Base-by-base conservation (phyloP, 1,140 invertebrate species). In the Anthonomus grandis region DNA sequence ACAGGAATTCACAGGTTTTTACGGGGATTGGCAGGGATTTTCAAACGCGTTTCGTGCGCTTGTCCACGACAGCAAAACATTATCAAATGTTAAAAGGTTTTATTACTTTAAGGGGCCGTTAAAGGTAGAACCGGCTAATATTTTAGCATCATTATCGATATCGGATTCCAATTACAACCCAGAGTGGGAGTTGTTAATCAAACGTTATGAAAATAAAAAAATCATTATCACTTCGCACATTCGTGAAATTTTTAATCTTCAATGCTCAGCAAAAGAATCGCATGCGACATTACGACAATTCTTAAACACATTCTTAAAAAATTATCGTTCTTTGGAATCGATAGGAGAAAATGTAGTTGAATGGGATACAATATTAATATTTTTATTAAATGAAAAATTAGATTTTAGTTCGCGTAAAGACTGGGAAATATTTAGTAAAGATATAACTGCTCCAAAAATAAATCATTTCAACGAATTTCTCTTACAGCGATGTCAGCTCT, bases 171-270 rank as follows among this genome's bases (percentile, higher is more conserved):
- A 39, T 15, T 39, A 39, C 0, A 39, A 39, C 8, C 6, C 8
- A 8, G 37, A 10, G 12, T 39, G 37, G 37, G 17, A 39, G 6
- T 39, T 39, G 6, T 39, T 39, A 15, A 8, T 8, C 6, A 17
- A 39, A 15, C 37, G 37, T 15, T 39, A n/a, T 39, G 37, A 39
- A 39, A 39, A 39, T 39, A 39, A 39, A 39, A 39, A 39, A 17
- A 15, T 39, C 17, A 39, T 39, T 10, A 15, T 39, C 6, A 12
- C 12, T 39, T 8, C 8, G 10, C 37, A 39, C 17, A 15, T 39
- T 6, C 12, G 37, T 8, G 15, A 6, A 10, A 39, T 39, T 39
- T 10, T 39, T 8, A 17, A 39, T 0, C 15, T 12, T 15, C 37
- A 10, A 12, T 10, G 6, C 17, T 6, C 17, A 15, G 15, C 15